Evolutionary conservation across 1,140 invertebrate genomes (phyloP), one percentile per base, ranked within the genome.

Genomic region (Drosophila auraria): DNA sequence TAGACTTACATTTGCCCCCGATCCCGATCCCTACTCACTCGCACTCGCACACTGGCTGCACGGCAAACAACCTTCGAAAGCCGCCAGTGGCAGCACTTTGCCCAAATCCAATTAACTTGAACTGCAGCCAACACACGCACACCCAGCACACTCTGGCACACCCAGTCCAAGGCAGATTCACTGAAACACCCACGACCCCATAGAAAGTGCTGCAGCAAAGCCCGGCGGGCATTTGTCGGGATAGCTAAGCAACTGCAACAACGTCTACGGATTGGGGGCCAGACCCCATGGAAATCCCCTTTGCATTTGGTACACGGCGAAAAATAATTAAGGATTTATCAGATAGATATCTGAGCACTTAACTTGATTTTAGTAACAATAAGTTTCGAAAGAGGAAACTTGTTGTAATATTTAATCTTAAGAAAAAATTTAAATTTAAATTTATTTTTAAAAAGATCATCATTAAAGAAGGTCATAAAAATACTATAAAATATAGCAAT

Each of bases 41-140:
- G 14, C 25, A 47, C 59, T 23, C n/a, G 30, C 47, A 42, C 51
- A 36, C 42, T 51, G 44, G 44, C 49, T 50, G 20, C 30, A 45
- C 47, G 7, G 76, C 54, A 50, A 65, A 66, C 58, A 69, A 45
- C 58, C 63, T 87, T 78, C 80, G 82, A 83, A 83, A 79, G 84
- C 54, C 72, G 80, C 80, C 72, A 51, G 62, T 59, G 69, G 77
- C 73, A 89, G 81, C 74, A 84, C 81, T 87, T 78, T 87, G 86
- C 70, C 84, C 73, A 89, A 89, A 87, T 89, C 84, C 84, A 87
- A 87, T 87, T 87, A 87, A 87, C 84, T 89, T 84, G 86, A 84
- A 84, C 78, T 89, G 81, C 81, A 83, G 23, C 80, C 53, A 65
- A 68, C 73, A 78, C 76, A 57, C 44, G 57, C 57, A 73, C 57